Percentiles rank a stretch among this genome's conserved stretches.
These are phyloP conservation scores for Malthinus seriepunctatus DNA, from an alignment of 2,888 invertebrate species.

Conservation along the genomic window DNA sequence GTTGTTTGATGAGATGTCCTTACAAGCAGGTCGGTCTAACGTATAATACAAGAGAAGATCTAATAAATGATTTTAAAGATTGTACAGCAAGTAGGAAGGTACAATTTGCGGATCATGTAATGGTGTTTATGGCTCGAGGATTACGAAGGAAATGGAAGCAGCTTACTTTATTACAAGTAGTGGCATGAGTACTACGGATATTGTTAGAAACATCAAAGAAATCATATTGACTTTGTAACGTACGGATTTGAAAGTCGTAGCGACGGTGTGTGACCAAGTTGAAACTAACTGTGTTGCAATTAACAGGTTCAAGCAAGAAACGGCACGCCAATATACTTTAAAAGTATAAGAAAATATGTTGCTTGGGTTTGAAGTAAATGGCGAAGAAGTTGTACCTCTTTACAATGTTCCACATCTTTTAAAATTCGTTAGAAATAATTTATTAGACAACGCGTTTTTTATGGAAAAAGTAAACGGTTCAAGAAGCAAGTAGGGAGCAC, in stretches of 20 bases:
- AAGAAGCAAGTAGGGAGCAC: background rate
- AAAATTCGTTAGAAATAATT: constrained; percentile 13
- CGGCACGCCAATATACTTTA: background rate
- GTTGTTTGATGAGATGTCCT: constrained; percentile 5
- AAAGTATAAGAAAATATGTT: background rate
- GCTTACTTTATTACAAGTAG: constrained; percentile 9
- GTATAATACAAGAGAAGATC: background rate
- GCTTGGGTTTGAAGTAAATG: constrained; percentile 12
- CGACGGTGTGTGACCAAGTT: constrained; percentile 18
- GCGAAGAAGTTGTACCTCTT: constrained; percentile 16
- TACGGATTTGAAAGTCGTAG: constrained; percentile 9
- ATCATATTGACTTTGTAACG: background rate
- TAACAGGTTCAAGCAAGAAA: constrained; percentile 4
- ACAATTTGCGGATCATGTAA: constrained; percentile 37
- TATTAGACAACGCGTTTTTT: background rate
- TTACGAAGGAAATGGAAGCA: constrained; percentile 17
- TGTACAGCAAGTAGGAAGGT: constrained; percentile 15
- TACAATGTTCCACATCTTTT: constrained; percentile 24
- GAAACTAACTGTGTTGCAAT: constrained; percentile 14
- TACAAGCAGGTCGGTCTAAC: background rate
- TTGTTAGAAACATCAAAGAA: constrained; percentile 4
- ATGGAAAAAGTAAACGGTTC: background rate
- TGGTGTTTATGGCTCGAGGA: constrained; percentile 35
- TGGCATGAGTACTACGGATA: background rate
- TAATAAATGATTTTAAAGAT: constrained; percentile 12